These are phyloP conservation scores for Cybosia mesomella DNA, from an alignment of 2,888 invertebrate species.

Conservation along the genomic window DNA sequence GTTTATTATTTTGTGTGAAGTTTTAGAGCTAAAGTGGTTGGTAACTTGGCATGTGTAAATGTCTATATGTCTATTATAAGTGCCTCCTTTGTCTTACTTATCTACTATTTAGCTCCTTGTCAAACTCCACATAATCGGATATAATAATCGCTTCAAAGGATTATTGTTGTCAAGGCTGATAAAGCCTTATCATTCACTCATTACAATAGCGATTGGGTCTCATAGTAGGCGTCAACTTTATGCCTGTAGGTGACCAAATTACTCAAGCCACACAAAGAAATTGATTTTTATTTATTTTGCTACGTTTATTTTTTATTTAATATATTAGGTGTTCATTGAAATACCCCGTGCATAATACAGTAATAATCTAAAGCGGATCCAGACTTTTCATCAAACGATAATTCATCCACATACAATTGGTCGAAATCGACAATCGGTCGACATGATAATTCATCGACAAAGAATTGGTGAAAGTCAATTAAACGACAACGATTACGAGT, in stretches of 20 bases:
- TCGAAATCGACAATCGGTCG: too few relatives aligned
- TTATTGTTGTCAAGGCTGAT: conserved; percentile 11
- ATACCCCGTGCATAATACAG: too few relatives aligned
- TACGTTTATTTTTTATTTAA: background rate
- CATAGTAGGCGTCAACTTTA: background rate
- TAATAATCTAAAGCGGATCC: too few relatives aligned
- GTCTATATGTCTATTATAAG: background rate
- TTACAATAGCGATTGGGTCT: background rate
- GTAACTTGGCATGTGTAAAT: too few relatives aligned
- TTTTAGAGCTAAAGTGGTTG: too few relatives aligned
- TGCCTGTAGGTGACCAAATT: background rate
- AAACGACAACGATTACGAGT: too few relatives aligned
- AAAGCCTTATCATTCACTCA: background rate
- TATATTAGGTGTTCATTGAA: too few relatives aligned
- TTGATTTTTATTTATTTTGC: background rate
- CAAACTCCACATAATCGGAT: background rate
- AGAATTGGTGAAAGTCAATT: too few relatives aligned
- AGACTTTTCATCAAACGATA: too few relatives aligned
- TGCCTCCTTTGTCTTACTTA: background rate
- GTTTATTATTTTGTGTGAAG: too few relatives aligned
- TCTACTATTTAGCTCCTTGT: conserved; percentile 1
- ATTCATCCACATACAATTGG: too few relatives aligned
- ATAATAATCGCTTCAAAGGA: conserved; percentile 6
- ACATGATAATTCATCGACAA: too few relatives aligned
- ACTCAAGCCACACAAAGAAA: background rate